Conservation (phyloP, 2,888 invertebrate species). For the Eupithecia subumbrata region DNA sequence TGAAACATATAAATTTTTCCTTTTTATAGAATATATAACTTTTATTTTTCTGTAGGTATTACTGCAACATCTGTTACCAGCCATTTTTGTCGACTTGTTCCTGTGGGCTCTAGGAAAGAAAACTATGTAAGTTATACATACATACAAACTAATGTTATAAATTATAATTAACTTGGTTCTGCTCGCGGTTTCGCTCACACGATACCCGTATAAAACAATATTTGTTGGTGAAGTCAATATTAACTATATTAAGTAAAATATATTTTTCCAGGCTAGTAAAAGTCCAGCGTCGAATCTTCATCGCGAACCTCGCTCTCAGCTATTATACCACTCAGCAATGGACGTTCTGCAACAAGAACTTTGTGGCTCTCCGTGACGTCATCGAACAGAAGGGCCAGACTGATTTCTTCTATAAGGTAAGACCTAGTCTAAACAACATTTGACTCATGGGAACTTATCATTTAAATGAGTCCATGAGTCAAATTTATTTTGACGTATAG, state of each 20-base stretch:
- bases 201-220: too few relatives aligned
- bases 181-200: too few relatives aligned
- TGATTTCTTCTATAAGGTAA: constrained; percentile 83
- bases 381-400: constrained; percentile 75
- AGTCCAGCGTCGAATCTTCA: constrained; percentile 92
- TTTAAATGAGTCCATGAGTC: not conserved
- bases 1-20: too few relatives aligned
- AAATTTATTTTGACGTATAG: not conserved
- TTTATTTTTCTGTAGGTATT: constrained; percentile 77
- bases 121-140: constrained; percentile 89
- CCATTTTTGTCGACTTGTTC: constrained; percentile 88
- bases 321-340: constrained; percentile 91
- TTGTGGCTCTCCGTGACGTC: constrained; percentile 77
- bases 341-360: constrained; percentile 88
- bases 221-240: too few relatives aligned
- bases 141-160: too few relatives aligned
- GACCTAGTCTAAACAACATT: not conserved
- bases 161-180: too few relatives aligned
- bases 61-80: constrained; percentile 91
- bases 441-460: not conserved
- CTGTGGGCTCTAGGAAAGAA: constrained; percentile 87
- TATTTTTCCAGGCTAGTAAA: constrained; percentile 86
- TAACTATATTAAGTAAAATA: not conserved
- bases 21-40: too few relatives aligned
- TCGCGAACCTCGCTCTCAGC: constrained; percentile 87